Evolutionary conservation across 2,888 invertebrate species (phyloP).

Genomic region (Aphrophora alni): DNA sequence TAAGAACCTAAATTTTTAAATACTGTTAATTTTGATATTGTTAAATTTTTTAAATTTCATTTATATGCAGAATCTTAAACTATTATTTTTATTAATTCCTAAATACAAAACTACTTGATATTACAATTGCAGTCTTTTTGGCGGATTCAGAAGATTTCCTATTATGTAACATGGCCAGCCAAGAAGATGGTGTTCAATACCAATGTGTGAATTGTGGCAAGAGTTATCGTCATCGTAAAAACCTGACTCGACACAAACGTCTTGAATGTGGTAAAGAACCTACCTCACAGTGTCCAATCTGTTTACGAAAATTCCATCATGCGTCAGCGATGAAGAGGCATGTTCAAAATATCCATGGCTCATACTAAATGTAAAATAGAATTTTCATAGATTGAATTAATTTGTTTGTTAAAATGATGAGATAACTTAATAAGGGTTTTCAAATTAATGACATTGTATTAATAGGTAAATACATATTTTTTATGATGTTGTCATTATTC

Average conservation of each 20-base stretch:
- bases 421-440: too few species aligned
- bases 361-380: too few species aligned
- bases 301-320: conserved; percentile 58
- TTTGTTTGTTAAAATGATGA: too few species aligned
- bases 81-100: too few species aligned
- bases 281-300: conserved; percentile 55
- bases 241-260: conserved; percentile 56
- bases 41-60: too few species aligned
- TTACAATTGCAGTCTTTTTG: not conserved
- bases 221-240: conserved; percentile 57
- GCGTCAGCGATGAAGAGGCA: conserved; percentile 61
- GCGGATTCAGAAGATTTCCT: not conserved
- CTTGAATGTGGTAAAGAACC: conserved; percentile 58
- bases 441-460: too few species aligned
- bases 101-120: not conserved
- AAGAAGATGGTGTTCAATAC: not conserved
- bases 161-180: not conserved
- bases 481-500: too few species aligned
- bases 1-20: too few species aligned
- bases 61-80: too few species aligned
- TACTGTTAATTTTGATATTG: too few species aligned
- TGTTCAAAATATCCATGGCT: conserved; percentile 28
- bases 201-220: conserved; percentile 55
- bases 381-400: too few species aligned
- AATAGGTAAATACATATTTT: too few species aligned